Base-by-base conservation (phyloP, 2,113 vertebrate species). In the Cynocephalus volans region DNA sequence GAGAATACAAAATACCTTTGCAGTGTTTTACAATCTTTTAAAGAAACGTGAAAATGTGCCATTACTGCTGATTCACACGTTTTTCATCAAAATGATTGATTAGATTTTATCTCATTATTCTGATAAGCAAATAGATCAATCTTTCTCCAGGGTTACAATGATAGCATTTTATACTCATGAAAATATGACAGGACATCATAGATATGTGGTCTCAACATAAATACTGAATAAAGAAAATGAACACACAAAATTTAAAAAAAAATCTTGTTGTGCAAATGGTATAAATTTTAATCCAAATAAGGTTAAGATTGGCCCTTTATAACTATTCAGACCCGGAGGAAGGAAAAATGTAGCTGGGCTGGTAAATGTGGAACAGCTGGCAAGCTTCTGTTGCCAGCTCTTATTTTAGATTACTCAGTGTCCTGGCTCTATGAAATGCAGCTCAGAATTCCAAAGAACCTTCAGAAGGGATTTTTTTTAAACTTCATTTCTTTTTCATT, bases 201-300 rank as follows among this genome's bases (percentile, higher is more conserved):
- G 65, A 52, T 98, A 96, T 88, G 69, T 97, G 76, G 1, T 21
- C 88, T 96, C 67, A 97, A 64, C 97, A 97, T 96, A 97, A 98
- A 95, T 96, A 95, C 94, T 5, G 70, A 97, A 97, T 95, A 88
- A 91, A 98, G 97, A 94, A 96, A 97, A 96, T 3, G 95, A 97
- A 97, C 62, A 93, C 45, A 36, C 76, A 97, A 97, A 97, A 67
- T 75, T 93, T 93, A 54, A 82, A 95, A 98, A 67, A 87, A 95
- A 65, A 96, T 45, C 86, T 88, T 97, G 77, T 88, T 90, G 91
- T 98, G 95, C 81, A 92, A 95, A 85, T 97, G 89, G 58, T 97
- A 96, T 97, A 97, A 98, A 98, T 33, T 98, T 98, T 98, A 99
- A 98, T 98, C 99, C 99, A 99, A 99, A 99, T 99, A 99, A 98